Conservation (phyloP, 2,888 invertebrate genomes). For the Eristalis intricaria region DNA sequence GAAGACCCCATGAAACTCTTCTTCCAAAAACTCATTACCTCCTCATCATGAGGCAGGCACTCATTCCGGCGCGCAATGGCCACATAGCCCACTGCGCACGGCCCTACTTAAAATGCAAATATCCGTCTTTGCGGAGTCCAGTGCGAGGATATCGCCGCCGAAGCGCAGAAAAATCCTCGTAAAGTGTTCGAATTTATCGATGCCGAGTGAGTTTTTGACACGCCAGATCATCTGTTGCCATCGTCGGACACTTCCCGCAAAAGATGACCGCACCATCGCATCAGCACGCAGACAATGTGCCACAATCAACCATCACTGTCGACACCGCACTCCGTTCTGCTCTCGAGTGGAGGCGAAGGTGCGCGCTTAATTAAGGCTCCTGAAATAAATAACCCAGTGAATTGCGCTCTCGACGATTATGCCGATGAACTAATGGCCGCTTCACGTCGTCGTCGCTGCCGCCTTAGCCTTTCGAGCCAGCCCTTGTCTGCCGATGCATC, state of each 20-base stretch:
- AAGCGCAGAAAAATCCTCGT: conserved; percentile 47
- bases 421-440: conserved; percentile 68
- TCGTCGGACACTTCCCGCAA: conserved; percentile 53
- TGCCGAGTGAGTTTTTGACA: conserved; percentile 64
- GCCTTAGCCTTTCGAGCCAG: not conserved
- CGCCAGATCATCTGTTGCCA: conserved; percentile 64
- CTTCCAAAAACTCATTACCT: conserved; percentile 24
- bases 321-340: not conserved
- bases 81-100: conserved; percentile 28
- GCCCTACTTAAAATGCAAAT: conserved; percentile 54
- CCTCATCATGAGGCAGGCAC: not conserved
- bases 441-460: conserved; percentile 31
- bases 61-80: conserved; percentile 18
- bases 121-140: conserved; percentile 45
- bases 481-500: not conserved
- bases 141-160: conserved; percentile 38
- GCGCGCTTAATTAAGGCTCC: conserved; percentile 68
- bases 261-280: conserved; percentile 47
- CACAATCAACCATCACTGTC: not conserved
- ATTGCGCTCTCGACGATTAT: conserved; percentile 60
- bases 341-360: conserved; percentile 48
- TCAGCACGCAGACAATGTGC: not conserved
- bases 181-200: conserved; percentile 61
- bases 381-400: conserved; percentile 67
- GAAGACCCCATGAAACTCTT: not conserved